Evolutionary conservation across 1,140 invertebrate genomes (phyloP), one percentile per base, ranked within the genome.

Genomic region (Hyphantria cunea): DNA sequence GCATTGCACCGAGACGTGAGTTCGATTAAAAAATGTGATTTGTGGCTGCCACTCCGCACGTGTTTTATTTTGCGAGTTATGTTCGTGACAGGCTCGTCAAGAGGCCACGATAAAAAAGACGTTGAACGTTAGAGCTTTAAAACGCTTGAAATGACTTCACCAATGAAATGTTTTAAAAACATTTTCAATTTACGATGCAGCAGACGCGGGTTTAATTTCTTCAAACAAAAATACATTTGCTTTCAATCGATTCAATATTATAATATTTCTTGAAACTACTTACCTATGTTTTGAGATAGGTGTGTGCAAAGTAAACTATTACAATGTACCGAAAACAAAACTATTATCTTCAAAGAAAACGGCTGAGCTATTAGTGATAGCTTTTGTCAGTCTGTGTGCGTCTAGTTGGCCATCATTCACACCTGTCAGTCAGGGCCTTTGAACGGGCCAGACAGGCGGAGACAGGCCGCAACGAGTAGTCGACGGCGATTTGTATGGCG

Each of bases 11-110:
- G 68, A 78, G 75, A 84, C 82, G 83, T 82, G 84, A 81, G 80
- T 76, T 80, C 84, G 84, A 88, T 89, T 89, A 87, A 89, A 87
- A 89, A 89, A 87, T 89, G 78, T 89, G 86, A 89, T 89, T 89
- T 89, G 86, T 85, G 84, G 84, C 75, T 69, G 75, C 74, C 79
- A 80, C 70, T 81, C 71, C 68, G 77, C 79, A 74, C 79, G 82
- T 82, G 82, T 84, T 87, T 84, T 87, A 87, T 89, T 84, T 85
- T 87, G 77, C 76, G 75, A 73, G 61, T 76, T 67, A 59, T 78
- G 82, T 81, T 87, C 86, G 84, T 87, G 86, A 87, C 76, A 72
- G 64, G 72, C 64, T 59, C 75, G 75, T 78, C 72, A 76, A 78
- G 68, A 72, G 64, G 39, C 15, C 63, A 61, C 64, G 64, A 66